phyloP scores from a whole-genome alignment of 2,113 vertebrate species.

The Sturnus vulgaris region DNA sequence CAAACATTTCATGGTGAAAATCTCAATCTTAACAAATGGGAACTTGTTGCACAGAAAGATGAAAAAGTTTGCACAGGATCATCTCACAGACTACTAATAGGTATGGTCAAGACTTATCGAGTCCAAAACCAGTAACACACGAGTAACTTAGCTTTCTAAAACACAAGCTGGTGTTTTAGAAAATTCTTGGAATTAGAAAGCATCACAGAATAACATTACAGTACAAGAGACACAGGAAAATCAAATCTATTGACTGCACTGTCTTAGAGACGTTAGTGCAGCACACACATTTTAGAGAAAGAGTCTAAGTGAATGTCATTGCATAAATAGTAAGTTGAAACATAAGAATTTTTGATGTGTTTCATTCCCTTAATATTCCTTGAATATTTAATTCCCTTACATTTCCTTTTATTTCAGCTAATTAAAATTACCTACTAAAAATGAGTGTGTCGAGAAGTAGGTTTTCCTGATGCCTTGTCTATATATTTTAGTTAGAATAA shows the following conservation, averaged over 20 bases:
- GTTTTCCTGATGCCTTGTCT: background rate
- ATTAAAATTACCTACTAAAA: background rate
- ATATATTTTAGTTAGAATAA: background rate
- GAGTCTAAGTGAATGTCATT: background rate
- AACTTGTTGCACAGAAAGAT: background rate
- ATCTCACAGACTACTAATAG: background rate
- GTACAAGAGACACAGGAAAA: background rate
- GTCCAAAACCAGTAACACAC: background rate
- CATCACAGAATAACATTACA: fast-evolving
- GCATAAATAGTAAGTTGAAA: background rate
- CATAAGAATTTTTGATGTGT: background rate
- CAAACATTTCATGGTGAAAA: background rate
- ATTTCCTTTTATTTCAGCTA: background rate
- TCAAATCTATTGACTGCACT: background rate
- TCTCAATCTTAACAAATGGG: background rate
- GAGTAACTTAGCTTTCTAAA: background rate
- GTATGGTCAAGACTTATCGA: background rate
- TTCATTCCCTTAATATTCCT: background rate
- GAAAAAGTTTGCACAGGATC: background rate
- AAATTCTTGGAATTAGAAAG: background rate
- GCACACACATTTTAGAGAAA: background rate
- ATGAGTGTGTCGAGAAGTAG: background rate
- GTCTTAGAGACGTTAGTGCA: background rate
- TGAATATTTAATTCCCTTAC: background rate
- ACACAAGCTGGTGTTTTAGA: background rate